phyloP scores from a whole-genome alignment of 2,797 vertebrate species.

The Phalanger gymnotis region DNA sequence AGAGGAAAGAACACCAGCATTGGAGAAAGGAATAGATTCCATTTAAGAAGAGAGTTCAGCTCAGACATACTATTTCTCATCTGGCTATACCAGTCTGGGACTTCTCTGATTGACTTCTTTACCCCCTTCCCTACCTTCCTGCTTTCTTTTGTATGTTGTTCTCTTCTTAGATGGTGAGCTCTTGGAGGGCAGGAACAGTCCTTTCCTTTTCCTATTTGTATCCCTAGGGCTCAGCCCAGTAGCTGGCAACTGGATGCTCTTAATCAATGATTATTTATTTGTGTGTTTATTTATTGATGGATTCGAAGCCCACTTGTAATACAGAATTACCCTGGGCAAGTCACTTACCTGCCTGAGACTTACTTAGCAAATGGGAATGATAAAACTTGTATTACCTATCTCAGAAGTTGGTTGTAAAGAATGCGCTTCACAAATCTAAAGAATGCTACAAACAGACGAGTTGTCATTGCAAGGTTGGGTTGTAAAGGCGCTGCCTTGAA shows the following conservation, averaged over 20 bases:
- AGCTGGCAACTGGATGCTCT: neutral
- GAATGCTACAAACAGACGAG: too few species aligned
- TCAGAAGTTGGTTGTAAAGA: too few species aligned
- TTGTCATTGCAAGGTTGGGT: too few species aligned
- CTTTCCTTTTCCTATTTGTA: neutral
- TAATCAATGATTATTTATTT: neutral
- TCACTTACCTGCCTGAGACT: too few species aligned
- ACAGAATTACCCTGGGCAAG: too few species aligned
- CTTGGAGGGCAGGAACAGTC: neutral
- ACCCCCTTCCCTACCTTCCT: too few species aligned
- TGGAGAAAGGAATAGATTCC: neutral
- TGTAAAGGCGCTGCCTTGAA: too few species aligned
- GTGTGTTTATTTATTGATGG: neutral
- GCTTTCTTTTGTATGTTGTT: slow-evolving; percentile 7
- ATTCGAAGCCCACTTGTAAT: too few species aligned
- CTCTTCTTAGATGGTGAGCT: slow-evolving; percentile 3
- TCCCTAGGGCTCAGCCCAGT: neutral
- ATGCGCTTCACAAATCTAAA: too few species aligned
- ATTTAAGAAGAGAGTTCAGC: neutral
- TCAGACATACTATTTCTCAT: neutral
- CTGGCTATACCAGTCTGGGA: neutral
- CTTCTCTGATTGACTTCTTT: neutral
- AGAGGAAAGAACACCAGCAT: neutral
- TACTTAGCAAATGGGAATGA: too few species aligned
- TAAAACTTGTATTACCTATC: too few species aligned